These are phyloP conservation scores for Bufo bufo DNA, from an alignment of 2,113 vertebrate species.

Conservation along the genomic window DNA sequence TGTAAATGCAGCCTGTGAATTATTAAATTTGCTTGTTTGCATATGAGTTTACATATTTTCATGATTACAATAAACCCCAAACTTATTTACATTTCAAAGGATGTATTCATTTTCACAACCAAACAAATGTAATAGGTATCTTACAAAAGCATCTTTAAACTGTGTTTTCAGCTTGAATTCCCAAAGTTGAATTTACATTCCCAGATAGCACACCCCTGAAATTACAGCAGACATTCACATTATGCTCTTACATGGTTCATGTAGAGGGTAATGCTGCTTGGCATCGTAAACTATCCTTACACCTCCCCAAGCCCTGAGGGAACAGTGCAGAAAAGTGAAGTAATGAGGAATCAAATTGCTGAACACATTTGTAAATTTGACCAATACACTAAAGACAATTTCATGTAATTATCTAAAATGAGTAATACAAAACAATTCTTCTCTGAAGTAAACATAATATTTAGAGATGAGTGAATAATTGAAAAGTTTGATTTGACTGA, in stretches of 20 bases:
- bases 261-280: constrained; percentile 46
- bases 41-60: constrained; percentile 41
- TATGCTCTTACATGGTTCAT: constrained; percentile 47
- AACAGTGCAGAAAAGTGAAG: neutral
- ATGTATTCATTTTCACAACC: constrained; percentile 24
- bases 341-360: constrained; percentile 3
- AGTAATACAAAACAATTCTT: neutral
- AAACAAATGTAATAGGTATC: constrained; percentile 22
- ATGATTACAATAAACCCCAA: constrained; percentile 41
- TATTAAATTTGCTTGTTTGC: constrained; percentile 29
- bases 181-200: constrained; percentile 27
- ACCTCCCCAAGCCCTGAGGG: constrained; percentile 5
- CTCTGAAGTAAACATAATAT: neutral
- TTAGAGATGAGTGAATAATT: no score
- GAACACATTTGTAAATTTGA: constrained; percentile 3
- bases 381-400: neutral
- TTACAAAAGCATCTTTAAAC: neutral
- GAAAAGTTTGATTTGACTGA: no score
- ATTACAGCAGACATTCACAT: constrained; percentile 41
- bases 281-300: constrained; percentile 38
- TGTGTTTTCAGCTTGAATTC: constrained; percentile 28
- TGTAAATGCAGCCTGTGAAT: constrained; percentile 2
- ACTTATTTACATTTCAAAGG: constrained; percentile 43
- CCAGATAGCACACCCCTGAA: constrained; percentile 15
- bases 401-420: neutral